Evolutionary conservation across 1,140 invertebrate genomes (phyloP).

Genomic region (Artemia franciscana): DNA sequence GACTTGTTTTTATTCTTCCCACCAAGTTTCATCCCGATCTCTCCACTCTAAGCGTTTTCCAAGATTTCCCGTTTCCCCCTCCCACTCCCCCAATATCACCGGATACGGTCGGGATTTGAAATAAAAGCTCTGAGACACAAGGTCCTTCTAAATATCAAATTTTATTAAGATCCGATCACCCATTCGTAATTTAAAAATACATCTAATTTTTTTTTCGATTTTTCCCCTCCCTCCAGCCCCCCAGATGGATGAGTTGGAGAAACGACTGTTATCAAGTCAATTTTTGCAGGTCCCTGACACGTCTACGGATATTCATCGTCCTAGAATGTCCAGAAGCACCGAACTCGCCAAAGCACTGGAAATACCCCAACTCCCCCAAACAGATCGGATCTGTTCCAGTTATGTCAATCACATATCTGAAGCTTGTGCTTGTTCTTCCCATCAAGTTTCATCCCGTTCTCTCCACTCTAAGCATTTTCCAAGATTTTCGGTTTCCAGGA

Average conservation of each 20-base stretch:
- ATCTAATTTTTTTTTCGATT: neutral
- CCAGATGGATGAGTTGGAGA: neutral
- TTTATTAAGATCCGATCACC: neutral
- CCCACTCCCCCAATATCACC: neutral
- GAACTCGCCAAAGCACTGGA: neutral
- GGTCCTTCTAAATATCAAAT: neutral
- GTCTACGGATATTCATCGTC: neutral
- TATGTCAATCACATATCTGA: neutral
- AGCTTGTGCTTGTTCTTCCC: neutral
- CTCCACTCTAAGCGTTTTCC: neutral
- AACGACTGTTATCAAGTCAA: neutral
- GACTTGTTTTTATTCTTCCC: neutral
- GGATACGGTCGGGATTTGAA: neutral
- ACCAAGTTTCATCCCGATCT: neutral
- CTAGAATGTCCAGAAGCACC: neutral
- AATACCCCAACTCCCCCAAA: neutral
- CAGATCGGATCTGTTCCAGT: neutral
- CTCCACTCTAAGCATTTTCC: neutral
- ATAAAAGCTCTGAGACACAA: neutral
- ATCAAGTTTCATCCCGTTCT: neutral
- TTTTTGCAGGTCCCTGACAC: neutral
- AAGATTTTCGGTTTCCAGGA: neutral
- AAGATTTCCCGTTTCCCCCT: too few species aligned
- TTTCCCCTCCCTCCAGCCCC: neutral
- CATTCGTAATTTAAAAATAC: conserved; percentile 3